Base-by-base conservation (phyloP, 2,888 invertebrate genomes). In the Leucoptera coffeella region DNA sequence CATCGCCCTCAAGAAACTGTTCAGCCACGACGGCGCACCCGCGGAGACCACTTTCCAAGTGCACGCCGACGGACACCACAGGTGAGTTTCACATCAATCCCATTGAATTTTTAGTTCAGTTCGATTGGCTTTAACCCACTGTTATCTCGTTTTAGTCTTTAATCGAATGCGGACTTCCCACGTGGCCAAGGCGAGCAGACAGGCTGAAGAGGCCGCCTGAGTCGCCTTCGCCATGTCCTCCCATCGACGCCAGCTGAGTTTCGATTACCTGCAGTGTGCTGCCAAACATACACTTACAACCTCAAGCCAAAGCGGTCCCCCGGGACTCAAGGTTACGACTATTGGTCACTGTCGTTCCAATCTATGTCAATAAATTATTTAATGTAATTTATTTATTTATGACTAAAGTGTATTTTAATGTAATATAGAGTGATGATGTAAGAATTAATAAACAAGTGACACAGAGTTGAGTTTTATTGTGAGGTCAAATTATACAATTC, bases 1-100 rank as follows among this genome's bases (percentile, higher is more conserved):
- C 30, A 79, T 83, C 39, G 82, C 78, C 12, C 53, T 83, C 38
- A 83, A 82, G 61, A 82, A 83, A 50, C 65, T 84, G 35, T 82
- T 82, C 59, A 77, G 80, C 32, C 78, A 79, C 35, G 80, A 81
- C 36, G 59, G 67, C 35, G 58, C 73, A 33, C 69, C 76, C 32
- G 76, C 76, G 34, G 77, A 78, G 46, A 73, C 76, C 23, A 75
- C 78, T 35, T 77, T 81, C 59, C 80, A 81, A 50, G 81, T 83
- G 26, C 80, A 81, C 41, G 78, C 82, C 35, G 74, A 75, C 47
- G 77, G 78, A 40, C 78, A 78, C 49, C 78, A 78, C 56, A 75
- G 78, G 78, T 72, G 8, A 17, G 17, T 7, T 17, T 17, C 6
- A 17, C 17, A 7, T 17, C 17, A 17, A 17, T 7, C 6, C 17